phyloP scores from a whole-genome alignment of 2,888 invertebrate species.

The Nomada lathburiana region DNA sequence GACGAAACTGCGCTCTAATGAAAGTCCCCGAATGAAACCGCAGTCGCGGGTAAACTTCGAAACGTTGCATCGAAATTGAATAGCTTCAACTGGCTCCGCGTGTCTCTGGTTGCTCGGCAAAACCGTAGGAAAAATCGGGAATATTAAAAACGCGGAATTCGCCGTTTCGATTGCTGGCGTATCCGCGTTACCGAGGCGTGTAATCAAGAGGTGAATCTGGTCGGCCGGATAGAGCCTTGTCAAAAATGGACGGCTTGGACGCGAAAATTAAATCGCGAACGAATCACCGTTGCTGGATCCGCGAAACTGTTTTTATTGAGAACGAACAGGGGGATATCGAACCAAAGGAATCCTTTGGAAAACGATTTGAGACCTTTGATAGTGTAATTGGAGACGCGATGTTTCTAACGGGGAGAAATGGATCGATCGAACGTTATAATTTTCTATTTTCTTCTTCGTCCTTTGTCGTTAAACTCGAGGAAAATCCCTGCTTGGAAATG shows the following conservation, averaged over 20 bases:
- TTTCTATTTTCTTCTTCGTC: too few species aligned
- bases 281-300: too few species aligned
- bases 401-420: background rate
- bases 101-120: background rate
- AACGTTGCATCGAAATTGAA: constrained; percentile 19
- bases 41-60: constrained; percentile 5
- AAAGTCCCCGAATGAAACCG: constrained; percentile 14
- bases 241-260: background rate
- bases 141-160: background rate
- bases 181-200: background rate
- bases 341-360: background rate
- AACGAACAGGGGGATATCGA: background rate
- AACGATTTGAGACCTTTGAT: background rate
- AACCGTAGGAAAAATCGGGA: background rate
- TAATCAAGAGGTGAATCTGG: background rate
- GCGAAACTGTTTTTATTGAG: background rate
- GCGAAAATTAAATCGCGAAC: too few species aligned
- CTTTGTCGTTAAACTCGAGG: too few species aligned
- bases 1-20: constrained; percentile 1
- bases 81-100: background rate
- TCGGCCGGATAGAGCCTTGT: background rate
- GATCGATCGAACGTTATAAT: too few species aligned
- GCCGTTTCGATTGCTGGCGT: too few species aligned
- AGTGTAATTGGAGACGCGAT: constrained; percentile 12
- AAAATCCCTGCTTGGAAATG: too few species aligned